phyloP scores from a whole-genome alignment of 2,113 vertebrate genomes.

The Candoia aspera region DNA sequence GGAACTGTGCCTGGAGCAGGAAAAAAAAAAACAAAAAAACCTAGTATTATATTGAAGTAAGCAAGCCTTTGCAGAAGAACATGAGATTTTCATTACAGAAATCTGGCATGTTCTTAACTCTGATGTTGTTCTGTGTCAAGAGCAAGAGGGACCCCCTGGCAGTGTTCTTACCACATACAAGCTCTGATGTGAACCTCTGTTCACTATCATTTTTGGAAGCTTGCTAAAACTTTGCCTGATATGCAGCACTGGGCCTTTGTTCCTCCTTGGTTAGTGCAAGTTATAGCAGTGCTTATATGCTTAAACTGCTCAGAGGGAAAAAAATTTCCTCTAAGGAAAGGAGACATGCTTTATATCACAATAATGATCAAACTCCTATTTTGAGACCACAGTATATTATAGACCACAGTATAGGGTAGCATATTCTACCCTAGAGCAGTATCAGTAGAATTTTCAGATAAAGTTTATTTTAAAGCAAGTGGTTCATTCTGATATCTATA shows the following conservation, averaged over 20 bases:
- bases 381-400: neutral
- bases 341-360: neutral
- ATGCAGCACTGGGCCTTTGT: constrained; percentile 4
- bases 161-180: constrained; percentile 8
- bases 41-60: neutral
- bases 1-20: neutral
- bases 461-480: neutral
- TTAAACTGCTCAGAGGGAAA: neutral
- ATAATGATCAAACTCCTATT: neutral
- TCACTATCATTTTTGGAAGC: neutral
- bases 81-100: rapidly evolving
- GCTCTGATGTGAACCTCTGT: constrained; percentile 15
- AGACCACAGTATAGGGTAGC: neutral
- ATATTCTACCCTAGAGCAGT: neutral
- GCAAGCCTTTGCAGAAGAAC: neutral
- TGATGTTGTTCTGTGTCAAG: constrained; percentile 8
- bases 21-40: too few relatives aligned
- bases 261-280: constrained; percentile 12
- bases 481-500: neutral
- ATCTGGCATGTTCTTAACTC: neutral
- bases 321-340: constrained; percentile 12
- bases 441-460: constrained; percentile 20
- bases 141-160: neutral
- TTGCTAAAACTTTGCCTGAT: neutral
- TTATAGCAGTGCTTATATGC: constrained; percentile 19